Percentiles rank a stretch among this genome's conserved stretches.
Evolutionary conservation across 2,888 invertebrate species (phyloP).

Genomic region (Ptychoptera albimana): DNA sequence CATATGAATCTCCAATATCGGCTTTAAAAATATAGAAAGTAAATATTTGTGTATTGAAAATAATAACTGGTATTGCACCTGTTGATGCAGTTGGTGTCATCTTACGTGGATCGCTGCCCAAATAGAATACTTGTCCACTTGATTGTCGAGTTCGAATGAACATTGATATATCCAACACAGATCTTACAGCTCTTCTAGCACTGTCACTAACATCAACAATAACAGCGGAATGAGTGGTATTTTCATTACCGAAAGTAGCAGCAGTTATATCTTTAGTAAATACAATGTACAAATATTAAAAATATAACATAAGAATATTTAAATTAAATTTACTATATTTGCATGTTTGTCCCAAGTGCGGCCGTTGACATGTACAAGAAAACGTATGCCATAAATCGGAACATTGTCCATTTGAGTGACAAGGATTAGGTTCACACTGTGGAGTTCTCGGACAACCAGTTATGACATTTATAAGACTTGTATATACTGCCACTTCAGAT

Average conservation of each 20-base stretch:
- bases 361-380: slow-evolving; percentile 73
- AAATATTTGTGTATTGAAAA: slow-evolving; percentile 34
- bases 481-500: slow-evolving; percentile 22
- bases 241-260: slow-evolving; percentile 80
- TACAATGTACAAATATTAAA: background rate
- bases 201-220: slow-evolving; percentile 51
- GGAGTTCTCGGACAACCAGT: slow-evolving; percentile 64
- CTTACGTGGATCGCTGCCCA: slow-evolving; percentile 52
- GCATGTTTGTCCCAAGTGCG: slow-evolving; percentile 73
- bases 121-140: slow-evolving; percentile 73
- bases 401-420: slow-evolving; percentile 70
- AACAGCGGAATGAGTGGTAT: slow-evolving; percentile 56
- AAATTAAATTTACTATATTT: slow-evolving; percentile 51
- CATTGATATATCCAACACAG: slow-evolving; percentile 82
- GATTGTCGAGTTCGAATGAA: slow-evolving; percentile 76
- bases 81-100: slow-evolving; percentile 6
- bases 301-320: slow-evolving; percentile 34
- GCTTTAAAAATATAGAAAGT: slow-evolving; percentile 36
- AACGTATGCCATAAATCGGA: slow-evolving; percentile 80
- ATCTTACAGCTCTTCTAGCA: slow-evolving; percentile 56
- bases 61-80: too few species aligned
- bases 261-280: slow-evolving; percentile 57
- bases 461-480: slow-evolving; percentile 37
- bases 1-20: slow-evolving; percentile 51
- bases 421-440: slow-evolving; percentile 74